These are phyloP conservation scores for Sturnira hondurensis DNA, from an alignment of 2,113 vertebrate genomes.

Conservation along the genomic window DNA sequence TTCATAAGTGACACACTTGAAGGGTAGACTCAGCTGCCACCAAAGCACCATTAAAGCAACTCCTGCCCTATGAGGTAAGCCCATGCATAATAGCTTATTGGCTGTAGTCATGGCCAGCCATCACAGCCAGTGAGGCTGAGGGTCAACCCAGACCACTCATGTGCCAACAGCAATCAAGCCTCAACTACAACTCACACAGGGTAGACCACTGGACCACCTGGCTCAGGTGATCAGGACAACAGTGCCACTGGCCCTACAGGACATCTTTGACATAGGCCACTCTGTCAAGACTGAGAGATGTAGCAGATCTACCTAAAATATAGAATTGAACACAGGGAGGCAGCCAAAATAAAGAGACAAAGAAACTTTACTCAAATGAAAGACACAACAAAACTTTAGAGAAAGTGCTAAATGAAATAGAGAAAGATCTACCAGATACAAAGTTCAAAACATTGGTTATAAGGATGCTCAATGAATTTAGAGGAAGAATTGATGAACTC, in stretches of 20 bases:
- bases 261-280: background rate
- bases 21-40: background rate
- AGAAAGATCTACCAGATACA: background rate
- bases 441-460: background rate
- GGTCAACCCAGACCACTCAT: background rate
- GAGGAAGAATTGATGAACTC: background rate
- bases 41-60: background rate
- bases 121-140: background rate
- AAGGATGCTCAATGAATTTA: background rate
- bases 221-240: background rate
- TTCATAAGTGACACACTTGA: background rate
- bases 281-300: background rate
- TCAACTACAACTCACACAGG: background rate
- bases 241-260: background rate
- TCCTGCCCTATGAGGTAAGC: background rate
- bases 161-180: background rate
- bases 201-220: background rate
- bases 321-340: background rate
- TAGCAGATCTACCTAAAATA: too few species aligned
- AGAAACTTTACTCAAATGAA: background rate
- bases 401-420: background rate
- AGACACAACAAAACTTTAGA: background rate
- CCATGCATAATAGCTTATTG: background rate
- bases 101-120: background rate
- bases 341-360: background rate